phyloP scores from a whole-genome alignment of 2,797 vertebrate genomes.

The Dipus sagitta region DNA sequence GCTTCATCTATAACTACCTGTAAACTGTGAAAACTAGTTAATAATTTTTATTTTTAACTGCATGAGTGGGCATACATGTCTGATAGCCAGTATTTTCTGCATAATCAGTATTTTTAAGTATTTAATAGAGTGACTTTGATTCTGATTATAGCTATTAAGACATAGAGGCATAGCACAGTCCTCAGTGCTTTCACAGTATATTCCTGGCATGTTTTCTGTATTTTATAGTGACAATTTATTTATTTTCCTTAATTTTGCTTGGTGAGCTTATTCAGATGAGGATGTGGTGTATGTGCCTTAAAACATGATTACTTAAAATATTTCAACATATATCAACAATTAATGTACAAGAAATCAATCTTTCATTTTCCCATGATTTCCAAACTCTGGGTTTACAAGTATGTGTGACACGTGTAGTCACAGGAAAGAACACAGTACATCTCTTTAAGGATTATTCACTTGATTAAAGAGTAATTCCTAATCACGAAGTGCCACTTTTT shows the following conservation, averaged over 20 bases:
- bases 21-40: background rate
- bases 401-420: background rate
- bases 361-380: background rate
- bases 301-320: background rate
- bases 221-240: background rate
- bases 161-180: background rate
- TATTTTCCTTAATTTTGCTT: background rate
- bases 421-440: background rate
- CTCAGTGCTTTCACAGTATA: background rate
- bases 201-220: background rate
- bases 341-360: background rate
- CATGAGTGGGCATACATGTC: background rate
- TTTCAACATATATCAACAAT: background rate
- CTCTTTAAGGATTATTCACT: slow-evolving; percentile 34
- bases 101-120: background rate
- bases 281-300: background rate
- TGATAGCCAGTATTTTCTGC: background rate
- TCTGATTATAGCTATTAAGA: background rate
- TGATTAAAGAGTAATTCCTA: slow-evolving; percentile 19
- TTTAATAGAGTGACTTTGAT: background rate
- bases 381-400: background rate
- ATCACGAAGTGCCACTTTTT: background rate
- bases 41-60: background rate
- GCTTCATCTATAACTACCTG: background rate
- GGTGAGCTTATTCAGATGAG: background rate